Percentiles rank a stretch among this genome's conserved stretches.
Evolutionary conservation across 1,140 invertebrate genomes (phyloP).

Genomic region (Pinna nobilis): DNA sequence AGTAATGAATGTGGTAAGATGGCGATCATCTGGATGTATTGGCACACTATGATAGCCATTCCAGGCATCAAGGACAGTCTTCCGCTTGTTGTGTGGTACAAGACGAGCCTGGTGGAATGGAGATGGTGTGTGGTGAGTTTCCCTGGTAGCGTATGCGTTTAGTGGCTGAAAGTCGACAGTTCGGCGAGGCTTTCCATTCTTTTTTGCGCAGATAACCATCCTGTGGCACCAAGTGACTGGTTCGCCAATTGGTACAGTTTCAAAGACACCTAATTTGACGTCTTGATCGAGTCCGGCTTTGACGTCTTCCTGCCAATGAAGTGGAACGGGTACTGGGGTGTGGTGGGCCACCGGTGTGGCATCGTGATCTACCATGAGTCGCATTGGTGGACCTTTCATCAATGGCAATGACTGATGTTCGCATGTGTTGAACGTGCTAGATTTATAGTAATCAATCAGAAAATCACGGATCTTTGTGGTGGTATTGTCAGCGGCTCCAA

Average conservation of each 20-base stretch:
- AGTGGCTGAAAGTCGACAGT: slow-evolving; percentile 43
- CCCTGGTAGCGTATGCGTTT: slow-evolving; percentile 21
- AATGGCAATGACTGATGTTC: slow-evolving; percentile 46
- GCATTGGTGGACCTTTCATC: slow-evolving; percentile 42
- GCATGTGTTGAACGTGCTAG: slow-evolving; percentile 56
- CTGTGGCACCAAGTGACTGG: slow-evolving; percentile 48
- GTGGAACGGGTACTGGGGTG: slow-evolving; percentile 32
- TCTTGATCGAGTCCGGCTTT: slow-evolving; percentile 44
- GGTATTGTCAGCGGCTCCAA: slow-evolving; percentile 32
- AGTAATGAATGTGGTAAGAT: slow-evolving; percentile 51
- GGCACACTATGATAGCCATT: slow-evolving; percentile 48
- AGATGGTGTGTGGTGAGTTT: slow-evolving; percentile 44
- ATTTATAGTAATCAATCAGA: slow-evolving; percentile 39
- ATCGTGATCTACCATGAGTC: slow-evolving; percentile 26
- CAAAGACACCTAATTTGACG: slow-evolving; percentile 38
- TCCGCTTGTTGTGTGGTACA: slow-evolving; percentile 35
- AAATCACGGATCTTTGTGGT: slow-evolving; percentile 23
- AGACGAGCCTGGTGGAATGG: slow-evolving; percentile 34
- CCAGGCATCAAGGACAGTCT: slow-evolving; percentile 43
- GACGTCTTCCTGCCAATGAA: slow-evolving; percentile 41
- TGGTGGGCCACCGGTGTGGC: slow-evolving; percentile 27
- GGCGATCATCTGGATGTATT: slow-evolving; percentile 15
- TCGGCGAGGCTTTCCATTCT: slow-evolving; percentile 40
- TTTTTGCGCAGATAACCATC: slow-evolving; percentile 51
- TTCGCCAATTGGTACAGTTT: slow-evolving; percentile 39